phyloP scores from a whole-genome alignment of 2,888 invertebrate species.

The Pristionchus arcanus region DNA sequence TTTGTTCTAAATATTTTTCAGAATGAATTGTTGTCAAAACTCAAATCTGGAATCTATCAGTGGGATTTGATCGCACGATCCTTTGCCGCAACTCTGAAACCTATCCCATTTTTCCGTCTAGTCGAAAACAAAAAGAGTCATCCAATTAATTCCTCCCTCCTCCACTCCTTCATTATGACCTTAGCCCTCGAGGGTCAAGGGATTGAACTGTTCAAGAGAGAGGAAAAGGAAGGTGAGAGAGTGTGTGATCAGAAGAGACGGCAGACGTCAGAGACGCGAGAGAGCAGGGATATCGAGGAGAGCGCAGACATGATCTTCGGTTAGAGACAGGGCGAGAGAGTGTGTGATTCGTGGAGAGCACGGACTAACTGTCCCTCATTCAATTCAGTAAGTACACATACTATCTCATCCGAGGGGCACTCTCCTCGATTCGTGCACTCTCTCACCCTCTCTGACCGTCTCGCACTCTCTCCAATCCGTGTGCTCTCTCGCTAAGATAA shows the following conservation, averaged over 20 bases:
- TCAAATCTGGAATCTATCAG: too few relatives aligned
- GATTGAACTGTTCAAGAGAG: background rate
- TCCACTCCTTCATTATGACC: conserved; percentile 6
- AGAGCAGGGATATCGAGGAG: background rate
- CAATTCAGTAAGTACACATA: conserved; percentile 50
- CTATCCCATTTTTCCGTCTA: too few relatives aligned
- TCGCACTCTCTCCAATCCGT: background rate
- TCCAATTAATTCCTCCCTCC: background rate
- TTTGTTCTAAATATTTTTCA: too few relatives aligned
- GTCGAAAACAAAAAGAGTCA: background rate
- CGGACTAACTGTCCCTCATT: conserved; percentile 31
- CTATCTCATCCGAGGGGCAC: background rate
- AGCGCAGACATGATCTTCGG: background rate
- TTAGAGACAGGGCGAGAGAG: background rate
- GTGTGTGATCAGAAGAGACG: background rate
- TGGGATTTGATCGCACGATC: too few relatives aligned
- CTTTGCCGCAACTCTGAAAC: background rate
- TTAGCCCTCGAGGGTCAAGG: conserved; percentile 34
- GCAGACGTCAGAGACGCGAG: background rate
- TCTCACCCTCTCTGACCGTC: background rate
- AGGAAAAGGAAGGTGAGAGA: background rate
- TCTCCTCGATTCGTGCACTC: background rate
- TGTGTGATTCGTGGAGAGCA: background rate
- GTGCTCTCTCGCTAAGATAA: conserved; percentile 28
- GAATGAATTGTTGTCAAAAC: too few relatives aligned